Evolutionary conservation across 2,113 vertebrate species (phyloP).

Genomic region (Ploceus nigricollis): DNA sequence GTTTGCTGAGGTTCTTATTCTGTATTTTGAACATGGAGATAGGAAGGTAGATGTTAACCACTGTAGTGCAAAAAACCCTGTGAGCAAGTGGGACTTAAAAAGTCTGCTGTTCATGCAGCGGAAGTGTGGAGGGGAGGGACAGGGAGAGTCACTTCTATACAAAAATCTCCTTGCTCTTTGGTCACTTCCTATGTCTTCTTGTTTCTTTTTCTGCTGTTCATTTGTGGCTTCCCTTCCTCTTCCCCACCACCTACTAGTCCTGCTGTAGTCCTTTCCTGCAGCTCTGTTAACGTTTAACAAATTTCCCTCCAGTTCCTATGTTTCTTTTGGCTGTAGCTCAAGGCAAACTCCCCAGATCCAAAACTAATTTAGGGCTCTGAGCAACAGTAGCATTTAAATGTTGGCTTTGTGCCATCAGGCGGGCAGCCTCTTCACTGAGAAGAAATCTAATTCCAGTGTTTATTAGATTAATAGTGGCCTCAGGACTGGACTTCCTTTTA

Average conservation of each 20-base stretch:
- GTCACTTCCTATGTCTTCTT: background rate
- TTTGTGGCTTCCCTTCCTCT: background rate
- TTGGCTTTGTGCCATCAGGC: slow-evolving; percentile 62
- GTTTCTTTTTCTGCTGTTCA: background rate
- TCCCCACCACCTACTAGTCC: background rate
- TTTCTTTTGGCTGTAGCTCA: slow-evolving; percentile 74
- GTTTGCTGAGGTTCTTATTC: background rate
- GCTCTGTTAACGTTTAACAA: slow-evolving; percentile 67
- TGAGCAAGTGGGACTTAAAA: background rate
- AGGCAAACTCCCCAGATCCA: slow-evolving; percentile 70
- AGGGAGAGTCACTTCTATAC: background rate
- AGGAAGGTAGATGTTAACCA: background rate
- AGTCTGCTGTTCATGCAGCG: background rate
- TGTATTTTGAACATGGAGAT: background rate
- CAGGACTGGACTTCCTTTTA: slow-evolving; percentile 58
- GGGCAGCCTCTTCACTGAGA: slow-evolving; percentile 55
- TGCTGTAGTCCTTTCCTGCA: slow-evolving; percentile 41
- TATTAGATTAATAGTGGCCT: slow-evolving; percentile 67
- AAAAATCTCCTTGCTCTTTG: background rate
- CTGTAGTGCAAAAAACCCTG: background rate
- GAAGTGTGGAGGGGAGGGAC: background rate
- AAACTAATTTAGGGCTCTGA: slow-evolving; percentile 71
- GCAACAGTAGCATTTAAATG: slow-evolving; percentile 72
- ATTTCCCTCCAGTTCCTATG: slow-evolving; percentile 64
- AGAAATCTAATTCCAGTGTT: slow-evolving; percentile 67